A percentile compares a stretch with the other conserved stretches of the same genome.
These are phyloP conservation scores for Leptinotarsa juncta DNA, from an alignment of 2,888 invertebrate genomes.

Conservation along the genomic window DNA sequence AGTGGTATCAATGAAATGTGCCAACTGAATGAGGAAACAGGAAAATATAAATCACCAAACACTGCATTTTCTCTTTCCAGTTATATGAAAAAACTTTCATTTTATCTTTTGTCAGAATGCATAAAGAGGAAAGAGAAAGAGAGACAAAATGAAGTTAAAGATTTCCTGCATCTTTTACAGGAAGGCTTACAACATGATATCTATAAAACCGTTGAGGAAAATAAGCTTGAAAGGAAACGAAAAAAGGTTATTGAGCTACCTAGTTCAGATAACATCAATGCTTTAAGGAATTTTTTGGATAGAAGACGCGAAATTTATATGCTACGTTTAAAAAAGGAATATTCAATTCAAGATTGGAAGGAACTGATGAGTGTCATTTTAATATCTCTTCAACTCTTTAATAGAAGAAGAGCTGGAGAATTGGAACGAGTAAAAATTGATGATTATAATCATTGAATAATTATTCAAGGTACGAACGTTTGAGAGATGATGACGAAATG, in stretches of 20 bases:
- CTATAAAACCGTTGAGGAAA: conserved; percentile 27
- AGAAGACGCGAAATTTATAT: not conserved
- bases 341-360: conserved; percentile 28
- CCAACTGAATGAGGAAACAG: conserved; percentile 8
- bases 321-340: conserved; percentile 6
- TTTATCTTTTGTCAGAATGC: conserved; percentile 14
- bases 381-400: conserved; percentile 41
- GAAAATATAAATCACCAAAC: conserved; percentile 12
- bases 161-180: conserved; percentile 21
- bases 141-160: conserved; percentile 20
- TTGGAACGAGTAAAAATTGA: conserved; percentile 32
- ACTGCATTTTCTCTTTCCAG: conserved; percentile 12
- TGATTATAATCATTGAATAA: too few relatives aligned
- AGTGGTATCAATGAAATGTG: conserved; percentile 24
- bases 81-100: conserved; percentile 16
- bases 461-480: conserved; percentile 12
- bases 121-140: conserved; percentile 24
- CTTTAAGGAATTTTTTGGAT: conserved; percentile 20
- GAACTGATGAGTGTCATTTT: conserved; percentile 33
- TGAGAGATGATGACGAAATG: conserved; percentile 22
- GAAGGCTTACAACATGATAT: conserved; percentile 21
- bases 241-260: conserved; percentile 13
- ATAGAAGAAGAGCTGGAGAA: conserved; percentile 42
- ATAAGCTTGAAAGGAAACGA: conserved; percentile 23
- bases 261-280: not conserved